Base-by-base conservation (phyloP, 1,140 invertebrate genomes). In the Hyles vespertilio region DNA sequence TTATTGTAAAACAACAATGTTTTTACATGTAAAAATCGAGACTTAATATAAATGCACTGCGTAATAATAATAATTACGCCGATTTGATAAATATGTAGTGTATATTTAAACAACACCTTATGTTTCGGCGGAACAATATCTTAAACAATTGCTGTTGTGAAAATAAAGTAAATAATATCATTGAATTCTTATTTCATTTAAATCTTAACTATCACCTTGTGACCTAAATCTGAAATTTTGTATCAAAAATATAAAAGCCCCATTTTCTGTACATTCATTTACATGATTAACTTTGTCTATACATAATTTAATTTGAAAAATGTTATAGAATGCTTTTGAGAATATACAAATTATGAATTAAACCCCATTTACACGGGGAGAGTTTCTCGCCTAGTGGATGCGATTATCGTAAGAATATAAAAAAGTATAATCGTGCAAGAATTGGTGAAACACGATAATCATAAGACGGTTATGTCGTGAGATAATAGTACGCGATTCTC, bases 131-230 rank as follows among this genome's bases (percentile, higher is more conserved):
- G n/a, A 32, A 51, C 0, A 32, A 51, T 32, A 51, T 34, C 32
- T 11, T 8, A 22, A 34, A 54, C 22, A 69, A 61, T 69, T 63
- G 71, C 67, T 70, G 71, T 74, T 77, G 68, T 77, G 53, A 65
- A 32, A 77, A 78, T 78, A 78, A 70, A 77, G 50, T 71, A 32
- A 40, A 40, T 40, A 40, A 40, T 40, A 40, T 40, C 36, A 40
- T 40, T 2, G 1, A 5, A 40, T 40, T 40, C 36, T 40, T 40
- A 40, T 5, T 40, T 40, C 8, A 5, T 5, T 40, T 40, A 5
- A 5, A 40, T 8, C 36, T 5, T 40, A 5, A 5, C 8, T 40
- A 40, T 5, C 2, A 40, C 36, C 8, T 40, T 40, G 22, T 22
- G 22, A 22, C 22, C 22, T 2, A 22, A 22, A 22, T 22, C 22